phyloP scores from a whole-genome alignment of 2,113 vertebrate genomes.

The Pandion haliaetus region DNA sequence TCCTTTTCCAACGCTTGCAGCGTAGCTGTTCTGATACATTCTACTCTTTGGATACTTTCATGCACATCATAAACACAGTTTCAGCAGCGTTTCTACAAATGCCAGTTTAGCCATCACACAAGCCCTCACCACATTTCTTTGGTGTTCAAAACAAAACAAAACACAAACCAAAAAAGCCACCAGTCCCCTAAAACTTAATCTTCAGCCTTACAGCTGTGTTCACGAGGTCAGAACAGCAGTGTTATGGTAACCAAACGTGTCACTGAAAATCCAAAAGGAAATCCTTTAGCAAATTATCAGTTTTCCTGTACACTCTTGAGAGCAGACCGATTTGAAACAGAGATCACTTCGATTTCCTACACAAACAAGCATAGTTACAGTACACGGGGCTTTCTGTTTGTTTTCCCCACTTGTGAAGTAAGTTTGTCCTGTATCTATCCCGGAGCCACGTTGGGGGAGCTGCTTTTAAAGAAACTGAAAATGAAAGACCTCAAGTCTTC shows the following conservation, averaged over 20 bases:
- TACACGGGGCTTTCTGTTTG: not conserved
- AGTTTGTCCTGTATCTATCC: not conserved
- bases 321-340: not conserved
- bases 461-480: not conserved
- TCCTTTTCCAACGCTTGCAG: not conserved
- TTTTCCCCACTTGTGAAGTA: not conserved
- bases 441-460: not conserved
- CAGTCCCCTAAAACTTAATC: not conserved
- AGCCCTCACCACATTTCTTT: not conserved
- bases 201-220: not conserved
- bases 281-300: slow-evolving; percentile 21
- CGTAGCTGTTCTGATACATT: not conserved
- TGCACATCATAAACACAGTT: not conserved
- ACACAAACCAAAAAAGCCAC: not conserved
- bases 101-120: not conserved
- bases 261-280: slow-evolving; percentile 34
- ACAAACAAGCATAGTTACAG: not conserved
- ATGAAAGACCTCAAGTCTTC: not conserved
- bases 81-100: not conserved
- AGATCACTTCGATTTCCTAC: slow-evolving; percentile 16
- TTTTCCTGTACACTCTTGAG: slow-evolving; percentile 21
- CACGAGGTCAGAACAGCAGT: not conserved
- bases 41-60: not conserved
- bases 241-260: not conserved
- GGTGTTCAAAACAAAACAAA: not conserved